Base-by-base conservation (phyloP, 2,797 vertebrate species). In the Sebastes kiyomatsui region DNA sequence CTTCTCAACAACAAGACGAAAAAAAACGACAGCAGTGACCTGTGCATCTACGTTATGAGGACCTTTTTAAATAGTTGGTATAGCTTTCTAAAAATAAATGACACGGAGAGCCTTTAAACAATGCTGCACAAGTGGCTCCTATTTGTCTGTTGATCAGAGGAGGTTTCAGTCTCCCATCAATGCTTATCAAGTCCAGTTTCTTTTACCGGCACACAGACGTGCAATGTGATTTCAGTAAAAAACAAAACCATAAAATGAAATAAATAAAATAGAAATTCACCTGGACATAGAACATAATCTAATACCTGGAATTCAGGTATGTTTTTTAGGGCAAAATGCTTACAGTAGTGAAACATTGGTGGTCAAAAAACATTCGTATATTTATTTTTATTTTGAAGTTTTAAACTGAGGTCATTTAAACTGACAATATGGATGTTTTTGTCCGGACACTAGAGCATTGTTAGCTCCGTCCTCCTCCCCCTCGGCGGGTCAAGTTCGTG, bases 81-180 rank as follows among this genome's bases (percentile, higher is more conserved):
- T 88, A 89, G 72, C 86, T 84, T 77, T 92, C 93, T 94, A 95
- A 94, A 94, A 94, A 96, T 94, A 95, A 82, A 74, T 52, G 78
- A 61, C 88, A 92, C 65, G 72, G 83, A 87, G 90, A 90, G 77
- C 81, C 78, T 90, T 87, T 70, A 78, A 94, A 95, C 93, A 94
- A 92, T 93, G 90, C 49, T 30, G 80, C 84, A 90, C 91, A 88
- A 92, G 87, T 86, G 93, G 87, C 87, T 88, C 67, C 87, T 82
- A 81, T 91, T 90, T 91, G 87, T 72, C 71, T 84, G 77, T 82
- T 90, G 88, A 90, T 91, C 77, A 75, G 81, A 77, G 60, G 58
- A 88, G 85, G 87, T 87, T 88, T 94, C 87, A 84, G 86, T 83
- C 83, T 77, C 65, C 64, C 84, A 91, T 91, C 80, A 85, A 86